Percentiles rank a stretch among this genome's conserved stretches.
phyloP scores from a whole-genome alignment of 1,140 invertebrate species.

The Listronotus bonariensis region DNA sequence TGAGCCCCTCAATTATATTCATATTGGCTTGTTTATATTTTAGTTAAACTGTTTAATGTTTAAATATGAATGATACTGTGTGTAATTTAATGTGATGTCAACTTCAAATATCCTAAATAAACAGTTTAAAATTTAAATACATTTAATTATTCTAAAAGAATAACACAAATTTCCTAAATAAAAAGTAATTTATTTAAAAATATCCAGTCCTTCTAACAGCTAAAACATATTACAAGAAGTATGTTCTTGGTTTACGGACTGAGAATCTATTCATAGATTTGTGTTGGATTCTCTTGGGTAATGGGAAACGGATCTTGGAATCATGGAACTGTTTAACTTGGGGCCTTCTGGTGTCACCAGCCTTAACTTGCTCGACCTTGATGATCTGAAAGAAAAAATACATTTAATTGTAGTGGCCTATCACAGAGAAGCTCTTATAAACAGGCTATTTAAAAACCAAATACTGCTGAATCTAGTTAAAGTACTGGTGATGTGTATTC shows the following conservation, averaged over 20 bases:
- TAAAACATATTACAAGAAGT: conserved; percentile 75
- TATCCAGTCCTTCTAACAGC: neutral
- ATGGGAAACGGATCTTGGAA: conserved; percentile 92
- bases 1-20: too few species aligned
- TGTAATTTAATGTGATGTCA: too few species aligned
- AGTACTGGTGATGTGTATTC: too few species aligned
- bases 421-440: too few species aligned
- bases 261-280: conserved; percentile 82
- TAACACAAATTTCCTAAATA: conserved; percentile 8
- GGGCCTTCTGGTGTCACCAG: conserved; percentile 86
- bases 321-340: conserved; percentile 99
- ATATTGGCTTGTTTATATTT: too few species aligned
- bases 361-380: conserved; percentile 89
- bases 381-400: conserved; percentile 78
- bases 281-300: conserved; percentile 89
- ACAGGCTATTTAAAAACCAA: too few species aligned
- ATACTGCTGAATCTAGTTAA: too few species aligned
- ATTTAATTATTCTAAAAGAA: too few species aligned
- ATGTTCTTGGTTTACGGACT: conserved; percentile 90
- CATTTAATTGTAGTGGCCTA: neutral
- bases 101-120: too few species aligned
- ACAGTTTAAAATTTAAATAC: too few species aligned
- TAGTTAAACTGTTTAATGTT: too few species aligned
- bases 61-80: too few species aligned
- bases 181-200: conserved; percentile 25